Evolutionary conservation across 1,140 invertebrate species (phyloP).

Genomic region (Heliconius hewitsoni): DNA sequence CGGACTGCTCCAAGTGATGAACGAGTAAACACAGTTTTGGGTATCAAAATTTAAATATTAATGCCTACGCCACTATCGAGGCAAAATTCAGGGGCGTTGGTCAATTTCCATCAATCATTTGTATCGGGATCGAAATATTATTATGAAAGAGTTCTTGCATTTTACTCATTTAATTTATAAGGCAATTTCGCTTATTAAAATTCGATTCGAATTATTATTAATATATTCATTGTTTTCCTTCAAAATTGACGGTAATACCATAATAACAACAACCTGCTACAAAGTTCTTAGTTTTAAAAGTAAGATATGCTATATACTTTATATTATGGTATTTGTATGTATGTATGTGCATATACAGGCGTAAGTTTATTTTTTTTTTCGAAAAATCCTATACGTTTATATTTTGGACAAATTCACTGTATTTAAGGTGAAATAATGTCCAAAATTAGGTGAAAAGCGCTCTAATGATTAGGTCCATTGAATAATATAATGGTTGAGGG

Average conservation of each 20-base stretch:
- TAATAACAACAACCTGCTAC: background rate
- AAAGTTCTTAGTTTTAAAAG: background rate
- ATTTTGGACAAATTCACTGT: constrained; percentile 25
- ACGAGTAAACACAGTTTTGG: constrained; percentile 52
- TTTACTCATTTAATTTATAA: constrained; percentile 37
- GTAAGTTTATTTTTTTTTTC: background rate
- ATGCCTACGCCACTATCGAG: constrained; percentile 53
- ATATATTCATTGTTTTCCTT: constrained; percentile 8
- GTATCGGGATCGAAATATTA: constrained; percentile 56
- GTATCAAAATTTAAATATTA: constrained; percentile 58
- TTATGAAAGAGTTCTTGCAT: constrained; percentile 41
- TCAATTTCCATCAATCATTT: constrained; percentile 58
- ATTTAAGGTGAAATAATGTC: constrained; percentile 36
- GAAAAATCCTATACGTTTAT: background rate
- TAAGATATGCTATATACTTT: background rate
- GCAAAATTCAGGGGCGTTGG: constrained; percentile 46
- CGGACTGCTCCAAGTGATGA: constrained; percentile 49
- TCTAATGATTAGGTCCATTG: constrained; percentile 60
- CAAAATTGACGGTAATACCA: background rate
- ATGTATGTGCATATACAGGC: background rate
- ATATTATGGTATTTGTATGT: background rate
- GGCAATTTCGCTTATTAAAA: constrained; percentile 20
- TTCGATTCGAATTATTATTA: constrained; percentile 3
- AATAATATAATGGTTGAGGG: constrained; percentile 62
- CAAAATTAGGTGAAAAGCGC: constrained; percentile 68